Percentiles rank a stretch among this genome's conserved stretches.
These are phyloP conservation scores for Paradisaea rubra DNA, from an alignment of 2,113 vertebrate genomes.

Conservation along the genomic window DNA sequence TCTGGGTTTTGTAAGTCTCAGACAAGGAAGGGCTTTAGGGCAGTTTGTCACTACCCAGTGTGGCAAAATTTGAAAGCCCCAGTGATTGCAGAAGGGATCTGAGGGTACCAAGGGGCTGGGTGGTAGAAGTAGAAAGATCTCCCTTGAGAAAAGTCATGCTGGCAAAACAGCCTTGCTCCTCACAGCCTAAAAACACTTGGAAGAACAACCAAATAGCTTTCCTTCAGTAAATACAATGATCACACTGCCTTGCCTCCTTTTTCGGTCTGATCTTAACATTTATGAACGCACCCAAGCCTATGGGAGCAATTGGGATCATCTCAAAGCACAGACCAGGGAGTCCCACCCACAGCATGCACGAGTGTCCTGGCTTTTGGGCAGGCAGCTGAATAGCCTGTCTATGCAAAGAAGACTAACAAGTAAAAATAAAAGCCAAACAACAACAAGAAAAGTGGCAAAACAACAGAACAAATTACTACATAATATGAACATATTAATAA, in stretches of 20 bases:
- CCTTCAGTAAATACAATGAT: background rate
- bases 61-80: background rate
- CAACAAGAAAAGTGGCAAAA: background rate
- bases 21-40: background rate
- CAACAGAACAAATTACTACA: background rate
- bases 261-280: background rate
- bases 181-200: background rate
- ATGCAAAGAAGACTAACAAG: background rate
- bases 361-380: background rate
- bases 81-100: background rate
- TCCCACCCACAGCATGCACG: rapidly evolving
- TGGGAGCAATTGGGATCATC: rapidly evolving
- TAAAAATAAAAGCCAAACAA: background rate
- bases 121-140: background rate
- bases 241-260: background rate
- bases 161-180: background rate
- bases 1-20: background rate
- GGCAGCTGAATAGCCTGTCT: background rate
- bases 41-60: background rate
- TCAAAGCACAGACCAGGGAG: background rate
- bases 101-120: background rate
- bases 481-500: background rate
- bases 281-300: background rate
- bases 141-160: background rate
- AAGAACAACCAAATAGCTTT: background rate